Percentiles rank a stretch among this genome's conserved stretches.
Evolutionary conservation across 2,797 vertebrate genomes (phyloP).

Genomic region (Oreonectes daqikongensis): DNA sequence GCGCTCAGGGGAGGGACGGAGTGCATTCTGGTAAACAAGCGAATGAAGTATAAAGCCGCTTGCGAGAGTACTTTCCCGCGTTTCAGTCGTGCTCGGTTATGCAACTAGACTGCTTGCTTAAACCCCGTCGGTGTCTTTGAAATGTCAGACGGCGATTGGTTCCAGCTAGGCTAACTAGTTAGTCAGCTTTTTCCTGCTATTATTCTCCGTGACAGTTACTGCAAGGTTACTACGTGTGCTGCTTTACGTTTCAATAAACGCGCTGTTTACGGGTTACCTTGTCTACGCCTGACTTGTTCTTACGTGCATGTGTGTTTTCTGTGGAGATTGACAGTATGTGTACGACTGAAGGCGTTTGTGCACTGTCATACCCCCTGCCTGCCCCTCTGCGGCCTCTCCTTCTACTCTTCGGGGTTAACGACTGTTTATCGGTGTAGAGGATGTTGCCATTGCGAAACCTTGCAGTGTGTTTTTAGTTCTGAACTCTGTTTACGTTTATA

Average conservation of each 20-base stretch:
- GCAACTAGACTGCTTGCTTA: background rate
- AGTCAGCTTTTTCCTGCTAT: slow-evolving; percentile 22
- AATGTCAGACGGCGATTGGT: slow-evolving; percentile 22
- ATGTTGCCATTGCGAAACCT: slow-evolving; percentile 11
- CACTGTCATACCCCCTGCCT: slow-evolving; percentile 59
- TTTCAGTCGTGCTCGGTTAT: background rate
- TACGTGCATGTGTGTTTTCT: background rate
- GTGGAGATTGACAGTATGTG: background rate
- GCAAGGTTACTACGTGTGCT: slow-evolving; percentile 35
- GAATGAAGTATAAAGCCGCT: background rate
- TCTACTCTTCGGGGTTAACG: slow-evolving; percentile 5
- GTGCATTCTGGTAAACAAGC: slow-evolving; percentile 13
- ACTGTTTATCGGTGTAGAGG: slow-evolving; percentile 27
- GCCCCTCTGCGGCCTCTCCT: slow-evolving; percentile 36
- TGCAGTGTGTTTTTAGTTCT: background rate
- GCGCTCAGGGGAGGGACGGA: slow-evolving; percentile 24
- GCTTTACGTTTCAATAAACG: background rate
- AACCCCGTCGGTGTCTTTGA: background rate
- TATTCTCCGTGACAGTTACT: slow-evolving; percentile 44
- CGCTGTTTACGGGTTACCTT: background rate
- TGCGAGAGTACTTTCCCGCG: background rate
- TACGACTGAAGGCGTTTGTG: slow-evolving; percentile 51
- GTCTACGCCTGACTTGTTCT: background rate
- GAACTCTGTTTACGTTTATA: slow-evolving; percentile 9
- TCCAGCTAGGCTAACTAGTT: slow-evolving; percentile 37